Evolutionary conservation across 2,113 vertebrate genomes (phyloP), one percentile per base, ranked within the genome.

Genomic region (Cyprinodon variegatus): DNA sequence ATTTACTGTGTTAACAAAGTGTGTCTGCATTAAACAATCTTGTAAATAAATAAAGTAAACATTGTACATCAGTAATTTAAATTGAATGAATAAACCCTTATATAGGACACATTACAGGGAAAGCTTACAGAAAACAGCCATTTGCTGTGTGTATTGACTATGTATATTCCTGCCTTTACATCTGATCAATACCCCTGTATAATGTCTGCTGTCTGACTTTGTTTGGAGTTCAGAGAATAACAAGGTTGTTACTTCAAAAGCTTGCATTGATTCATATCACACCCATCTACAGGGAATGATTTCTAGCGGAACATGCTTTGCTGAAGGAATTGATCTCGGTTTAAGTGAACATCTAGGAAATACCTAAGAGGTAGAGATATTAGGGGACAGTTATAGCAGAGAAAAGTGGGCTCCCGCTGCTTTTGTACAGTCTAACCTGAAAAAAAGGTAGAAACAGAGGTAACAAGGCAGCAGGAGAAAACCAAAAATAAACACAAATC

Each of bases 221-320:
- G 79, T 85, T 90, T 91, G 84, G 86, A 90, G 87, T 89, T 81
- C 74, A 80, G 84, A 86, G 81, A 92, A 91, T 92, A 92, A 93
- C 93, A 93, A 90, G 86, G 90, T 84, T 92, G 91, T 90, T 93
- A 92, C 83, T 70, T 71, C 84, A 83, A 92, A 90, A 93, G 92
- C 88, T 91, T 92, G 77, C 86, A 89, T 86, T 93, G 92, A 93
- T 91, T 91, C 83, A 92, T 90, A 90, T 89, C 78, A 70, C 61
- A 70, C 68, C 70, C 78, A 65, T 86, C 79, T 77, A 72, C 70
- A 81, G 86, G 86, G 81, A 92, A 90, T 90, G 87, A 88, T 92
- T 89, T 85, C 87, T 53, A 65, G 75, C 88, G 79, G 87, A 82
- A 85, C 85, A 83, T 87, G 77, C 74, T 88, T 72, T 63, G 85